These are phyloP conservation scores for Gobionotothen gibberifrons DNA, from an alignment of 2,797 vertebrate genomes.

Conservation along the genomic window DNA sequence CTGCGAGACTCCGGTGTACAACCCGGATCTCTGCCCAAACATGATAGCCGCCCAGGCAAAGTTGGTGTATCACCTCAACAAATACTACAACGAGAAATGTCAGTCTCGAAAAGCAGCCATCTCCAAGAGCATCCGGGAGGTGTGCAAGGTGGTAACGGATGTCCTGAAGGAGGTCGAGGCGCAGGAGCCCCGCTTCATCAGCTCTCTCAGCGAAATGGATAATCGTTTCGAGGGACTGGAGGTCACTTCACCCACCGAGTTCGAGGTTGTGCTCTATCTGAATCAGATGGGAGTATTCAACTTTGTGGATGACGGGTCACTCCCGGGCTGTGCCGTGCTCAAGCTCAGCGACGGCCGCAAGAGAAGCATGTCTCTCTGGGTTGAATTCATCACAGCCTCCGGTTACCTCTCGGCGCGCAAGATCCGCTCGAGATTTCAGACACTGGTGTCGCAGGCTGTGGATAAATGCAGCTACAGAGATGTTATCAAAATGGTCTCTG, in stretches of 20 bases:
- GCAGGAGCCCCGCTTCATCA: conserved; percentile 99
- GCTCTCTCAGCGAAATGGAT: conserved; percentile 98
- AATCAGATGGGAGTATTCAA: conserved; percentile 99
- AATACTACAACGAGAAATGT: conserved; percentile 99
- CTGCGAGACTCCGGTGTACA: conserved; percentile 99
- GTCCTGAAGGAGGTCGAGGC: conserved; percentile 99
- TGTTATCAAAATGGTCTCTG: conserved; percentile 99
- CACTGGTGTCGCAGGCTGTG: conserved; percentile 97
- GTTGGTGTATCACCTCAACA: conserved; percentile 99
- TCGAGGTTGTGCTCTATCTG: conserved; percentile 98
- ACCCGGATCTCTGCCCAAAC: conserved; percentile 99
- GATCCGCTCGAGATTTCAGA: conserved; percentile 98
- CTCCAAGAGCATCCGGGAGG: conserved; percentile 98
- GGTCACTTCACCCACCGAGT: conserved; percentile 97
- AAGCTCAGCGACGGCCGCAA: conserved; percentile 99
- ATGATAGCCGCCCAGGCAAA: conserved; percentile 99
- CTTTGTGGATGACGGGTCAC: conserved; percentile 98
- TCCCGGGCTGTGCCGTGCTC: conserved; percentile 98
- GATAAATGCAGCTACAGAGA: conserved; percentile 99
- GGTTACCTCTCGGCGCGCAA: conserved; percentile 98
- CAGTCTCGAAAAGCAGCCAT: conserved; percentile 98
- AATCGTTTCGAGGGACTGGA: conserved; percentile 98
- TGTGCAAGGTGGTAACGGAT: conserved; percentile 99
- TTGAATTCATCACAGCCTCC: conserved; percentile 99
- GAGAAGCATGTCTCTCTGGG: conserved; percentile 99